Conservation (phyloP, 37 sponge, comb jelly and placozoan species). For the Eunapius fragilis region DNA sequence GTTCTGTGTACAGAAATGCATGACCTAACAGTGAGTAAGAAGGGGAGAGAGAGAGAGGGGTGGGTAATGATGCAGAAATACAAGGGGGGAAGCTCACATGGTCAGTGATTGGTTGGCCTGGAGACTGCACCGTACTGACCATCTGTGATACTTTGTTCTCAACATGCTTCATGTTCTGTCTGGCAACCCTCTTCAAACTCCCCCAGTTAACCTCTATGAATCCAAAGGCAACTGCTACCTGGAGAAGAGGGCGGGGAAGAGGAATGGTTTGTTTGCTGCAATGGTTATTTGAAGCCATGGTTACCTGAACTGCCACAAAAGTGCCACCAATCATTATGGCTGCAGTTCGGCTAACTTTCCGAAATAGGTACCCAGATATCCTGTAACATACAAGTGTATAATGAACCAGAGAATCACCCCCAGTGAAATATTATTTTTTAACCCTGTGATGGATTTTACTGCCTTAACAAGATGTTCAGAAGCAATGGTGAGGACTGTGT, state of each 20-base stretch:
- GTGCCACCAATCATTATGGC: constrained; percentile 64
- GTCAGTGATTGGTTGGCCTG: neutral
- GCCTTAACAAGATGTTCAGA: neutral
- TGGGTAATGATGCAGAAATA: neutral
- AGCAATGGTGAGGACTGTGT: neutral
- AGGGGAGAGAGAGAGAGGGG: neutral
- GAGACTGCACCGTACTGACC: neutral
- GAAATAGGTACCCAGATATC: constrained; percentile 67
- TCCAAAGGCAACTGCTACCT: constrained; percentile 61
- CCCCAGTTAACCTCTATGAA: constrained; percentile 55
- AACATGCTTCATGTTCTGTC: neutral
- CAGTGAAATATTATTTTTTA: neutral
- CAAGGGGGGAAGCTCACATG: neutral
- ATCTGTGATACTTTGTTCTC: neutral
- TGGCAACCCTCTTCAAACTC: constrained; percentile 24
- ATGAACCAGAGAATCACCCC: too few species aligned
- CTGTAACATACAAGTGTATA: constrained; percentile 3
- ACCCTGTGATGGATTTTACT: neutral
- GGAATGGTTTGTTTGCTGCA: neutral
- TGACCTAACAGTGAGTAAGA: constrained; percentile 6
- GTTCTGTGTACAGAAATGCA: constrained; percentile 33
- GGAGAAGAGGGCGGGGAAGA: neutral
- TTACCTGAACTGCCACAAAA: constrained; percentile 59
- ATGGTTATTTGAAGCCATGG: neutral
- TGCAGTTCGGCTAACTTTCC: constrained; percentile 63